Evolutionary conservation across 2,888 invertebrate species (phyloP).

Genomic region (Agonum fuliginosum): DNA sequence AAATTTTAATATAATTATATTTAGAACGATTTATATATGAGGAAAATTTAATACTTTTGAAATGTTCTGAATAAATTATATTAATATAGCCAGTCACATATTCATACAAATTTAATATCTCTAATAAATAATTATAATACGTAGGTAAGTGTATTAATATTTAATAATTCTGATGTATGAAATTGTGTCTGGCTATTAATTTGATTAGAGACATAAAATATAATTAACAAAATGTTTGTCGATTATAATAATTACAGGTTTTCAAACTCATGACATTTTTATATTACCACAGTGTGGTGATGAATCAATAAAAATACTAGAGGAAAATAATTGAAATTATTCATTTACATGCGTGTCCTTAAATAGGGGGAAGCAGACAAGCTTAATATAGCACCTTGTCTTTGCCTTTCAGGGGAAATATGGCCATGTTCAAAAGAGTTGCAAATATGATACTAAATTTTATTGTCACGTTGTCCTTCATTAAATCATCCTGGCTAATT

Average conservation of each 20-base stretch:
- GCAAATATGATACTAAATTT: no score
- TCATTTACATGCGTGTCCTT: not conserved
- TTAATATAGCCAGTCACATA: not conserved
- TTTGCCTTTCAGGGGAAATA: no score
- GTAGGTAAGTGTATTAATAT: constrained; percentile 9
- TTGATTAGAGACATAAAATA: constrained; percentile 31
- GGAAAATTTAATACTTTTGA: constrained; percentile 9
- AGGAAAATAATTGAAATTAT: constrained; percentile 30
- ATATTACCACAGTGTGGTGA: not conserved
- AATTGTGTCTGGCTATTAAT: constrained; percentile 21
- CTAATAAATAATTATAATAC: constrained; percentile 35
- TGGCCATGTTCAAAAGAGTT: no score
- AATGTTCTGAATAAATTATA: constrained; percentile 18
- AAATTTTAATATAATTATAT: not conserved
- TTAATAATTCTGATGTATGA: constrained; percentile 32
- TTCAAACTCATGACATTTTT: not conserved
- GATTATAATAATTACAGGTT: constrained; percentile 30
- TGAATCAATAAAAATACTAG: constrained; percentile 32
- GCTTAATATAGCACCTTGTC: no score
- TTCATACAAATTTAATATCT: constrained; percentile 6
- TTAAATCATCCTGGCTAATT: no score
- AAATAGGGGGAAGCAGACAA: not conserved
- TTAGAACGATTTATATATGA: not conserved
- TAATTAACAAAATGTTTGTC: constrained; percentile 33
- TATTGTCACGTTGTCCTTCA: no score